Base-by-base conservation (phyloP, 1,140 invertebrate species). In the Dryas iulia region DNA sequence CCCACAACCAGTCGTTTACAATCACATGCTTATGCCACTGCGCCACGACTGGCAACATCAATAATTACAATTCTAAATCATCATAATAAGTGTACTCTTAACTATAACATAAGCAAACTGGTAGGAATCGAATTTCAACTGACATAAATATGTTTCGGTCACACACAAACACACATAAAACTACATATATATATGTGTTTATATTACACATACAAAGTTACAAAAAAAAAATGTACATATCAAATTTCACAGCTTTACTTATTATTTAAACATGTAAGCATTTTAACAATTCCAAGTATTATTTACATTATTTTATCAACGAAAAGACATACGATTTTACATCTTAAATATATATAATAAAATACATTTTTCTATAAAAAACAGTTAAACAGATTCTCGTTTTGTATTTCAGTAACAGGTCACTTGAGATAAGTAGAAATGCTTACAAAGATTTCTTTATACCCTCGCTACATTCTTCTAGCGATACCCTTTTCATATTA, bases 391-490 rank as follows among this genome's bases (percentile, higher is more conserved):
- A 39, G 6, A 10, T 58, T 58, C 14, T 31, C n/a, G 26, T 23
- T 60, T 60, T 24, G 1, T 24, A 60, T 60, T 18, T 39, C n/a
- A 23, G 31, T 24, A 24, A 24, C 28, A 24, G 14, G 21, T 39
- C 21, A 35, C 59, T 28, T 39, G 59, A 60, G 31, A 60, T 28
- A 31, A 59, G 12, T 31, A 39, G 35, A n/a, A 60, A 23, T 8
- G 58, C 58, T 60, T 60, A 33, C 58, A 60, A 60, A 60, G 59
- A 60, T 25, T 60, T 35, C 59, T 24, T 39, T 25, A 53, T 24
- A 53, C 52, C 7, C n/a, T n/a, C 52, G 52, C 18, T 7, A 24
- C 52, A 53, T 53, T 35, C 5, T 35, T 35, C 4, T 14, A 12
- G 33, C 33, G 33, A 35, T 35, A 35, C n/a, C 3, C 12, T n/a